These are phyloP conservation scores for Galeruca laticollis DNA, from an alignment of 2,888 invertebrate species.

Conservation along the genomic window DNA sequence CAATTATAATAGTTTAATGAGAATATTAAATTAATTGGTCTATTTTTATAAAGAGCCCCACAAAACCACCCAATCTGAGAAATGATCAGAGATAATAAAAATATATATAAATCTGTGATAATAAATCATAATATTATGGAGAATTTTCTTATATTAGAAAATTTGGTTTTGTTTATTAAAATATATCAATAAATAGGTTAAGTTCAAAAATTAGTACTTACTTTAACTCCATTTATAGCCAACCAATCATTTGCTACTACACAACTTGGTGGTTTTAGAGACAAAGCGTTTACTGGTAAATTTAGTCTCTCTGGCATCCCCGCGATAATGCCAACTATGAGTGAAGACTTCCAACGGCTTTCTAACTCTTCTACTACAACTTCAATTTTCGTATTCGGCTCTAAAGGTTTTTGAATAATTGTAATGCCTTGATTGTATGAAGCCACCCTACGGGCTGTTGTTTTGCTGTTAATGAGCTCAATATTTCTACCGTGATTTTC, in stretches of 20 bases:
- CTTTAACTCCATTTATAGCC: conserved; percentile 84
- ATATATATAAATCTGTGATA: no score
- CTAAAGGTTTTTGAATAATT: conserved; percentile 69
- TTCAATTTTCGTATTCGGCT: conserved; percentile 57
- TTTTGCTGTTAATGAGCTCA: conserved; percentile 74
- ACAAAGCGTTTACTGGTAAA: conserved; percentile 78
- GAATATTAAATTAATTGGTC: no score
- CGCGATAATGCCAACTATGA: conserved; percentile 86
- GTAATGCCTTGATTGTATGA: conserved; percentile 89
- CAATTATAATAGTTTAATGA: no score
- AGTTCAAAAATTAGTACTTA: conserved; percentile 63
- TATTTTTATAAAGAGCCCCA: no score
- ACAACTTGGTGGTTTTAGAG: conserved; percentile 85
- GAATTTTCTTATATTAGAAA: no score
- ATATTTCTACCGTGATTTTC: conserved; percentile 89
- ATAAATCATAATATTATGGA: no score
- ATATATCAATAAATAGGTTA: conserved; percentile 3
- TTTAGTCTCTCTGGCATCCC: conserved; percentile 77
- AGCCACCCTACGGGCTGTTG: conserved; percentile 78
- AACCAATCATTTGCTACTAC: conserved; percentile 85
- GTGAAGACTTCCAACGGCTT: conserved; percentile 70
- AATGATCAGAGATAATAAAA: no score
- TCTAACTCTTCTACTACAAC: conserved; percentile 66
- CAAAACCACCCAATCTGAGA: no score
- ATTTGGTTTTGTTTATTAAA: no score